A percentile compares a stretch with the other conserved stretches of the same genome.
These are phyloP conservation scores for Frieseomelitta varia DNA, from an alignment of 1,140 invertebrate genomes.

Conservation along the genomic window DNA sequence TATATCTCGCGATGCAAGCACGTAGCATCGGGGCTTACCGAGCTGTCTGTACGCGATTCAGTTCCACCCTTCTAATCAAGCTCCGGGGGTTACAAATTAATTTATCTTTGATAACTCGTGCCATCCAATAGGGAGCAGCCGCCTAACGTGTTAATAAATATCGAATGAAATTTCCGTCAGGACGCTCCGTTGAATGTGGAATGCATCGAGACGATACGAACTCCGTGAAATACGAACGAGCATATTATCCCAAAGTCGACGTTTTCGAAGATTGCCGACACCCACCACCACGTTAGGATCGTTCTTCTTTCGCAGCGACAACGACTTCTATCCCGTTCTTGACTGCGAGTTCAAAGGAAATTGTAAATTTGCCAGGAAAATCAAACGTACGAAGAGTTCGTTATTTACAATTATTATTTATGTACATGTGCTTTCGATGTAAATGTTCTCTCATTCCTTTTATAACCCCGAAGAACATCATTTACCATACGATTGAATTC, in stretches of 20 bases:
- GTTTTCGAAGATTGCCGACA: background rate
- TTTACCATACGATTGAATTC: too few relatives aligned
- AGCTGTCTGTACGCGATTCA: conserved; percentile 33
- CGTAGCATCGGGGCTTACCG: conserved; percentile 52
- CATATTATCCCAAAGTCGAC: background rate
- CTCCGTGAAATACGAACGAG: background rate
- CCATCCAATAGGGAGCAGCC: conserved; percentile 52
- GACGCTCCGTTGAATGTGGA: conserved; percentile 10
- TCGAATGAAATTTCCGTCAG: conserved; percentile 37
- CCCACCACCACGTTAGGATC: background rate
- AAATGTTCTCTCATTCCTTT: too few relatives aligned
- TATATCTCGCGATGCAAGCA: conserved; percentile 47
- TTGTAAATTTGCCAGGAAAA: background rate
- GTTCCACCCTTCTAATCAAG: conserved; percentile 73
- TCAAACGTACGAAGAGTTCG: background rate
- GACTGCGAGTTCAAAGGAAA: background rate
- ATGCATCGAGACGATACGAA: background rate
- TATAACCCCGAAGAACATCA: too few relatives aligned
- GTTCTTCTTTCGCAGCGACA: background rate
- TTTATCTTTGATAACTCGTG: conserved; percentile 70
- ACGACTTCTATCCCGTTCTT: too few relatives aligned
- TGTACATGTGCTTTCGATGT: too few relatives aligned
- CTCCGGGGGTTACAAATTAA: conserved; percentile 72
- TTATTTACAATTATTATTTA: too few relatives aligned
- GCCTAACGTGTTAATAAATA: conserved; percentile 47